Evolutionary conservation across 2,888 invertebrate genomes (phyloP).

Genomic region (Polyommatus iphigenia): DNA sequence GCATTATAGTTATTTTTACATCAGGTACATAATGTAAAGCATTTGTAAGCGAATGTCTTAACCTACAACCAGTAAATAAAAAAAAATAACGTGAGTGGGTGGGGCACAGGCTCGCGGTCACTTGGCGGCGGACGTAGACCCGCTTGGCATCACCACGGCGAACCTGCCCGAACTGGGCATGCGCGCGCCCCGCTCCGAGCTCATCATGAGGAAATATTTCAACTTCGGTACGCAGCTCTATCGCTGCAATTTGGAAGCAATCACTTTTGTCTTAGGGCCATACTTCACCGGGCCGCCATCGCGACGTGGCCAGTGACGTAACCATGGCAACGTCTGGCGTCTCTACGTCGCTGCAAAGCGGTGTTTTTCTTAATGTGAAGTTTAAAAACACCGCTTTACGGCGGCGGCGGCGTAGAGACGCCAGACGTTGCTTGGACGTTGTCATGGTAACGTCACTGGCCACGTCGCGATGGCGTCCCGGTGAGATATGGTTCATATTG

Average conservation of each 20-base stretch:
- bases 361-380: too few species aligned
- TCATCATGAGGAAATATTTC: conserved; percentile 81
- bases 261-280: conserved; percentile 48
- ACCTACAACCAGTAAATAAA: not conserved
- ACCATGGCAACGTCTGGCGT: too few species aligned
- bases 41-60: conserved; percentile 1
- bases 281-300: too few species aligned
- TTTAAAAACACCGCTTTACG: too few species aligned
- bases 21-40: too few species aligned
- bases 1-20: too few species aligned
- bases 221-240: conserved; percentile 72
- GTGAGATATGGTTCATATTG: conserved; percentile 42
- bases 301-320: too few species aligned
- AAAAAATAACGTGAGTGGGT: conserved; percentile 56
- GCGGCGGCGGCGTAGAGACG: too few species aligned
- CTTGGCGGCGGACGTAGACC: conserved; percentile 95
- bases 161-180: conserved; percentile 79
- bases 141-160: conserved; percentile 92
- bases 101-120: conserved; percentile 92
- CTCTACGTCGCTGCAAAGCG: too few species aligned
- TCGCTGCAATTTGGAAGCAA: conserved; percentile 53
- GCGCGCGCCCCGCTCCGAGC: conserved; percentile 76
- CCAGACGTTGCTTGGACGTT: too few species aligned
- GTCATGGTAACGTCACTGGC: too few species aligned
- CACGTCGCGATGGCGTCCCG: too few species aligned